phyloP scores from a whole-genome alignment of 1,140 invertebrate species.

The Lepidurus couesii region DNA sequence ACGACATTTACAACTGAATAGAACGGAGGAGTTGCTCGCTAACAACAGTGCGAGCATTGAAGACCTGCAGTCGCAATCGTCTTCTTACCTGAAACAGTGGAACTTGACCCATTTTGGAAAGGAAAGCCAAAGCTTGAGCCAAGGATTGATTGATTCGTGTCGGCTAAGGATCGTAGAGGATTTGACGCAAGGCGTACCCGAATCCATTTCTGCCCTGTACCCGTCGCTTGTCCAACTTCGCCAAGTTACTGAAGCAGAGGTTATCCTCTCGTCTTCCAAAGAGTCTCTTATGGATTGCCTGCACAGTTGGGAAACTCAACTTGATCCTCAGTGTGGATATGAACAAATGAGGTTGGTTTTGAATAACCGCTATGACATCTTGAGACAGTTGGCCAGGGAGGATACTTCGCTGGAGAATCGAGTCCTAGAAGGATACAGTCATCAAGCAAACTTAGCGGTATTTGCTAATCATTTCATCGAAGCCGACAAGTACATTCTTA shows the following conservation, averaged over 20 bases:
- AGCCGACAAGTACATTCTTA: not conserved
- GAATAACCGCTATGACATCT: not conserved
- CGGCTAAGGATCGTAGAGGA: slow-evolving; percentile 35
- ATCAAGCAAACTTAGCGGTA: not conserved
- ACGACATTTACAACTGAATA: not conserved
- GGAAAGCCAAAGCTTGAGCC: not conserved
- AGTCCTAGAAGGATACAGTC: not conserved
- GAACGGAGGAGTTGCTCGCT: not conserved
- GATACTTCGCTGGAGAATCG: not conserved
- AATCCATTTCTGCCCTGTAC: slow-evolving; percentile 24
- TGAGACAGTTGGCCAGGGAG: not conserved
- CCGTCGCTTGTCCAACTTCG: not conserved
- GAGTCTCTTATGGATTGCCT: not conserved
- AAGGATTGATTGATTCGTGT: not conserved
- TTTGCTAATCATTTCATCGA: not conserved
- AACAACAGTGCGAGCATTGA: not conserved
- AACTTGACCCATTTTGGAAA: not conserved
- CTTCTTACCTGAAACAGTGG: not conserved
- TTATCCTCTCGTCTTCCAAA: not conserved
- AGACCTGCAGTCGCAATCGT: not conserved
- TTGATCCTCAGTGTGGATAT: not conserved
- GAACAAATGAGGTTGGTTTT: not conserved
- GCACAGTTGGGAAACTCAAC: not conserved
- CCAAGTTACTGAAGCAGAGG: not conserved
- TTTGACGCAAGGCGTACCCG: slow-evolving; percentile 16